Evolutionary conservation across 1,140 invertebrate genomes (phyloP).

Genomic region (Dolichoris vasculosae): DNA sequence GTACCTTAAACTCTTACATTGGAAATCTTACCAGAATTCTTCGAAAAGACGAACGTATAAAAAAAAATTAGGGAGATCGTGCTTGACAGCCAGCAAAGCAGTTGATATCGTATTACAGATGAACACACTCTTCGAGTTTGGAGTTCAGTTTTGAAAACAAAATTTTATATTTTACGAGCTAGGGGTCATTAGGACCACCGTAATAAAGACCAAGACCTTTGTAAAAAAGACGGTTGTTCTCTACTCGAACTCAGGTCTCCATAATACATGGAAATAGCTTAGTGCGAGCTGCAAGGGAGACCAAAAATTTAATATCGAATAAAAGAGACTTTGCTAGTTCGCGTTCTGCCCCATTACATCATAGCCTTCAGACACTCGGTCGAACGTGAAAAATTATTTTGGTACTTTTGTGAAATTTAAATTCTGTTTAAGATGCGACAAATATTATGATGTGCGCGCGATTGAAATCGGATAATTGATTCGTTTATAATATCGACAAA

Average conservation of each 20-base stretch:
- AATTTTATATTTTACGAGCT: conserved; percentile 63
- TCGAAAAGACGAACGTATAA: conserved; percentile 34
- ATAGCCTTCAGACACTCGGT: neutral
- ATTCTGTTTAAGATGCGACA: neutral
- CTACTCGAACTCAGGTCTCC: neutral
- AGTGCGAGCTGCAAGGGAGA: conserved; percentile 40
- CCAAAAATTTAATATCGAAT: conserved; percentile 58
- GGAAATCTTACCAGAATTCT: conserved; percentile 6
- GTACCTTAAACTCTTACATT: neutral
- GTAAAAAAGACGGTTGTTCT: conserved; percentile 47
- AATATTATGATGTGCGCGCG: too few relatives aligned
- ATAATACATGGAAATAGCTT: conserved; percentile 37
- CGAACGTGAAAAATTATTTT: conserved; percentile 23
- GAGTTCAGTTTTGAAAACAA: conserved; percentile 65
- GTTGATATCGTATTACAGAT: conserved; percentile 63
- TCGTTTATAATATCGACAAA: too few relatives aligned
- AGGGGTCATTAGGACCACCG: conserved; percentile 56
- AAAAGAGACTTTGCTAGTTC: conserved; percentile 53
- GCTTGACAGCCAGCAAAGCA: conserved; percentile 28
- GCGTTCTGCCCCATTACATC: conserved; percentile 59
- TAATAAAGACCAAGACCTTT: conserved; percentile 41
- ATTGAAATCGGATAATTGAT: too few relatives aligned
- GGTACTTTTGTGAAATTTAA: neutral
- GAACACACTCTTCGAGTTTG: conserved; percentile 28
- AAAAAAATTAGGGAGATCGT: conserved; percentile 31